phyloP scores from a whole-genome alignment of 2,888 invertebrate species.

The Nasonovia ribisnigri region DNA sequence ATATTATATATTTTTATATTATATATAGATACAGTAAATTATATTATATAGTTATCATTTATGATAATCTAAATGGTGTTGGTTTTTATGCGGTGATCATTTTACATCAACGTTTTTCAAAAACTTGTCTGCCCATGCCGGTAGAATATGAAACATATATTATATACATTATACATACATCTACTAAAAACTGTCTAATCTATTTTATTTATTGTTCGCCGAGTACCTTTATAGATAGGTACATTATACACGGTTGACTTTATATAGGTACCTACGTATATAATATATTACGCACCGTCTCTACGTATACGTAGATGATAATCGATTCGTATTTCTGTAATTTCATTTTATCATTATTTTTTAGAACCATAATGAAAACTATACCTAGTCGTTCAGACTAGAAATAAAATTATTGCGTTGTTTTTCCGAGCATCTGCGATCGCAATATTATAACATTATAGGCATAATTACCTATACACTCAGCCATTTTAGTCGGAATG shows the following conservation, averaged over 20 bases:
- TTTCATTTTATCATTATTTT: neutral
- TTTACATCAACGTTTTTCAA: conserved; percentile 24
- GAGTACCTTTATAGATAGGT: neutral
- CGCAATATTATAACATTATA: neutral
- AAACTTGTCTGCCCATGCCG: neutral
- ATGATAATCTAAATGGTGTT: conserved; percentile 35
- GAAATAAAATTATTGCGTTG: neutral
- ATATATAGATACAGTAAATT: conserved; percentile 14
- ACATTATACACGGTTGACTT: neutral
- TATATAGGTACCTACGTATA: neutral
- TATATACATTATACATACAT: neutral
- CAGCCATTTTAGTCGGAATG: neutral
- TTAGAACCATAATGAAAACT: neutral
- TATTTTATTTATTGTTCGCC: conserved; percentile 33
- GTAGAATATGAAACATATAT: neutral
- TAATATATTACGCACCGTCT: neutral
- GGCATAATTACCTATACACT: neutral
- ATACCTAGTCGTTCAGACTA: neutral
- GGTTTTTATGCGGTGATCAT: conserved; percentile 29
- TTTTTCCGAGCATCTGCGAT: neutral
- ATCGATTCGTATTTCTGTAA: neutral
- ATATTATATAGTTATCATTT: conserved; percentile 10
- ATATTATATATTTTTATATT: neutral
- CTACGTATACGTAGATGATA: neutral
- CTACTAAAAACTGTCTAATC: conserved; percentile 27